Evolutionary conservation across 2,113 vertebrate species (phyloP).

Genomic region (Fregata magnificens): DNA sequence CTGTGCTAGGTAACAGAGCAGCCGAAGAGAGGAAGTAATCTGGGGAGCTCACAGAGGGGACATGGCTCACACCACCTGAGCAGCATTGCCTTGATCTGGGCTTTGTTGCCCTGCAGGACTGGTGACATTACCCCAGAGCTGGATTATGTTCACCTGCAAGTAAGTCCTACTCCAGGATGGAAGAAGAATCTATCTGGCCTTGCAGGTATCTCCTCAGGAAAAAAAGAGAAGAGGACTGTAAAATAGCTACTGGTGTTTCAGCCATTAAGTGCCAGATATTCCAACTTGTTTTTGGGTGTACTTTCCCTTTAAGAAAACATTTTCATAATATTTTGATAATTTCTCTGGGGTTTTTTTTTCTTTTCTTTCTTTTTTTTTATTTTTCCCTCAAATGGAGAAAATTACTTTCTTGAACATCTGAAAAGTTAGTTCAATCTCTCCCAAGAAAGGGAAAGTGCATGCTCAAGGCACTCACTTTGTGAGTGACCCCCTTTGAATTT

Average conservation of each 20-base stretch:
- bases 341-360: neutral
- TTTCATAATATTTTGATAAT: neutral
- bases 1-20: neutral
- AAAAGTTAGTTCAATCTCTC: neutral
- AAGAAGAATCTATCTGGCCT: neutral
- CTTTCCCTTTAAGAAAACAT: neutral
- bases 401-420: neutral
- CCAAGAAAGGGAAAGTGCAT: neutral
- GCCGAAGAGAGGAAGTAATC: neutral
- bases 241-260: neutral
- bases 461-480: neutral
- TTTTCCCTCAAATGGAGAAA: neutral
- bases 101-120: neutral
- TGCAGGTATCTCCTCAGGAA: neutral
- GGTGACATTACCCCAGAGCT: neutral
- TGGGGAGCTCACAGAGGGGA: neutral
- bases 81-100: neutral
- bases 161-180: neutral
- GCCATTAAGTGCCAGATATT: neutral
- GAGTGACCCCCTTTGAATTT: neutral
- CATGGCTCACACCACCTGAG: neutral
- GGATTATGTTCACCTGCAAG: neutral
- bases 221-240: neutral
- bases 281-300: neutral
- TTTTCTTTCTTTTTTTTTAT: fast-evolving